A percentile compares a stretch with the other conserved stretches of the same genome.
phyloP scores from a whole-genome alignment of 2,888 invertebrate species.

The Conchocele bisecta region DNA sequence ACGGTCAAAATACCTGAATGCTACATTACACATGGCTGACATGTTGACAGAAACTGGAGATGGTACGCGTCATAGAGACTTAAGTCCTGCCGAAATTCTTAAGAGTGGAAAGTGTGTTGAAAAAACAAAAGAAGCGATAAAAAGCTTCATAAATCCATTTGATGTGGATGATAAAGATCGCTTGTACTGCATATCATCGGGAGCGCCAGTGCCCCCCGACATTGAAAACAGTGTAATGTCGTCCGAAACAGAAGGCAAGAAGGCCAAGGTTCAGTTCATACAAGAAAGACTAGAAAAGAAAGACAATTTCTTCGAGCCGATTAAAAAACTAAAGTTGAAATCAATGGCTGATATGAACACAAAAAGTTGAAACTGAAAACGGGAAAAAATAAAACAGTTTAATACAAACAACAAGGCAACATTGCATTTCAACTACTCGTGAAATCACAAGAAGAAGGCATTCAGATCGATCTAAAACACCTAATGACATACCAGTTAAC shows the following conservation, averaged over 20 bases:
- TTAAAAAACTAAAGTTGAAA: constrained; percentile 24
- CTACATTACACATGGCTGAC: constrained; percentile 36
- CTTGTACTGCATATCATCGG: constrained; percentile 38
- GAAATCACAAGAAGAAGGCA: constrained; percentile 4
- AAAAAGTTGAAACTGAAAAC: constrained; percentile 28
- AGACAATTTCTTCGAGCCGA: constrained; percentile 32
- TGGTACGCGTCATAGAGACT: constrained; percentile 38
- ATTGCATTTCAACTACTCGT: constrained; percentile 29
- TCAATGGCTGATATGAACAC: constrained; percentile 26
- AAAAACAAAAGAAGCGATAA: constrained; percentile 34
- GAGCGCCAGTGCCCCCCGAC: constrained; percentile 15
- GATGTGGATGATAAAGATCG: constrained; percentile 24
- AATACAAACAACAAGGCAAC: constrained; percentile 46
- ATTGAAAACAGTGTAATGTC: constrained; percentile 11
- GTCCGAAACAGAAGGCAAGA: constrained; percentile 6
- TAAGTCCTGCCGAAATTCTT: constrained; percentile 44
- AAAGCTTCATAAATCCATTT: constrained; percentile 53
- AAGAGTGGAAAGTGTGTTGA: constrained; percentile 31
- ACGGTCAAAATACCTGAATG: constrained; percentile 27
- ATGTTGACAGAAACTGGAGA: constrained; percentile 25
- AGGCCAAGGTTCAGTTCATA: constrained; percentile 26
- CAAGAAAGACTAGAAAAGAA: constrained; percentile 15
- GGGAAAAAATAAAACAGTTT: constrained; percentile 19
- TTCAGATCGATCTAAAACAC: constrained; percentile 5
- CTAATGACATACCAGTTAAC: constrained; percentile 13